These are phyloP conservation scores for Melanogrammus aeglefinus DNA, from an alignment of 2,797 vertebrate genomes.

Conservation along the genomic window DNA sequence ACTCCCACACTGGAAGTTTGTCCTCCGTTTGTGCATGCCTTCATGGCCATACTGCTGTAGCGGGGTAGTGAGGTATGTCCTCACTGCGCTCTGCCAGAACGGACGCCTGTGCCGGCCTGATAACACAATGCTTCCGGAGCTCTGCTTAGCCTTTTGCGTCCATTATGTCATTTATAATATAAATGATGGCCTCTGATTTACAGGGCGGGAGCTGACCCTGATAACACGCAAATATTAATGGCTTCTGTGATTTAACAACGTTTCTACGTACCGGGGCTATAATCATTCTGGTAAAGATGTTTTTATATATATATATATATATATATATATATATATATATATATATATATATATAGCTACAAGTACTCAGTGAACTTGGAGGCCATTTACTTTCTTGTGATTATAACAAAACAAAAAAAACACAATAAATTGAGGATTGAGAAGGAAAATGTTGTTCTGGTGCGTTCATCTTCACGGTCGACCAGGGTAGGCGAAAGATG, in stretches of 20 bases:
- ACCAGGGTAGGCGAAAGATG: too few species aligned
- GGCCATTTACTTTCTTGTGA: too few species aligned
- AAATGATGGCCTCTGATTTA: slow-evolving; percentile 28
- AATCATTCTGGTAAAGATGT: too few species aligned
- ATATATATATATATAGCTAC: too few species aligned
- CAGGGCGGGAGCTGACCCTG: slow-evolving; percentile 20
- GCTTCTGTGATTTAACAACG: not conserved
- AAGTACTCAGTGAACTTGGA: too few species aligned
- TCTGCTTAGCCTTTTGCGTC: not conserved
- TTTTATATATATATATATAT: too few species aligned
- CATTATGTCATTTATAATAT: slow-evolving; percentile 28
- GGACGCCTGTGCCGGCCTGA: slow-evolving; percentile 19
- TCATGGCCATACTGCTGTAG: not conserved
- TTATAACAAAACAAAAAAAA: too few species aligned
- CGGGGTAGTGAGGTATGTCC: not conserved
- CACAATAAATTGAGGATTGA: too few species aligned
- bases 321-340: too few species aligned
- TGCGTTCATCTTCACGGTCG: too few species aligned
- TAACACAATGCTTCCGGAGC: slow-evolving; percentile 25
- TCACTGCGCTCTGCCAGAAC: not conserved
- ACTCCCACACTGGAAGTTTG: not conserved
- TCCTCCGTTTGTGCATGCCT: not conserved
- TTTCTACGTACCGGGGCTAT: not conserved
- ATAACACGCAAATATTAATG: slow-evolving; percentile 18
- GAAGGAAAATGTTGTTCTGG: too few species aligned